Evolutionary conservation across 2,113 vertebrate genomes (phyloP).

Genomic region (Mobula hypostoma): DNA sequence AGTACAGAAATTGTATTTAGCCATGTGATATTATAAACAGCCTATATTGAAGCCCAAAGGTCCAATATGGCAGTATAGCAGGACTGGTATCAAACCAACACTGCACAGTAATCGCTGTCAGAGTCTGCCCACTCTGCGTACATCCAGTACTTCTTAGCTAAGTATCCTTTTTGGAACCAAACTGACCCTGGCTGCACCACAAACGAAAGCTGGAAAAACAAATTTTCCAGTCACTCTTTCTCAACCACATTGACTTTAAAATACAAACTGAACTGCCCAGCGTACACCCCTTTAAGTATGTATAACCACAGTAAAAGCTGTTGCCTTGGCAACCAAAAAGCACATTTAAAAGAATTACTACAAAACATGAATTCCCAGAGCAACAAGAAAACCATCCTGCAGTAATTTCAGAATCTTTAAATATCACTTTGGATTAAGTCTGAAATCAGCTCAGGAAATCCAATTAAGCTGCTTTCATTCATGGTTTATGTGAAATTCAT

Average conservation of each 20-base stretch:
- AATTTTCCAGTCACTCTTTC: not conserved
- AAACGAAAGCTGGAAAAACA: too few species aligned
- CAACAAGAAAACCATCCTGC: conserved; percentile 23
- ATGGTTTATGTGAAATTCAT: not conserved
- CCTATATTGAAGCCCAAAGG: too few species aligned
- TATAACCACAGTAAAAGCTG: too few species aligned
- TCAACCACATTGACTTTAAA: not conserved
- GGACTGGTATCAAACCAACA: too few species aligned
- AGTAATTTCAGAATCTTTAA: not conserved
- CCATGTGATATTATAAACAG: too few species aligned
- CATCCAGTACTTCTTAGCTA: too few species aligned
- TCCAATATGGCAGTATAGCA: too few species aligned
- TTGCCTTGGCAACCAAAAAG: not conserved
- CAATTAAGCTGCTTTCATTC: not conserved
- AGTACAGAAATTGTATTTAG: too few species aligned
- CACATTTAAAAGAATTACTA: not conserved
- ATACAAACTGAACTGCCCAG: not conserved
- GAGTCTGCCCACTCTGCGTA: too few species aligned
- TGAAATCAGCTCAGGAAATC: conserved; percentile 3
- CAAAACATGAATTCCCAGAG: not conserved
- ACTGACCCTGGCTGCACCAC: too few species aligned
- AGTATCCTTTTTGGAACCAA: too few species aligned
- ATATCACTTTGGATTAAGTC: not conserved
- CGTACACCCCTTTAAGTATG: not conserved
- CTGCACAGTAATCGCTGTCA: too few species aligned